Evolutionary conservation across 2,797 vertebrate genomes (phyloP).

Genomic region (Poeciliopsis paucimaculata): DNA sequence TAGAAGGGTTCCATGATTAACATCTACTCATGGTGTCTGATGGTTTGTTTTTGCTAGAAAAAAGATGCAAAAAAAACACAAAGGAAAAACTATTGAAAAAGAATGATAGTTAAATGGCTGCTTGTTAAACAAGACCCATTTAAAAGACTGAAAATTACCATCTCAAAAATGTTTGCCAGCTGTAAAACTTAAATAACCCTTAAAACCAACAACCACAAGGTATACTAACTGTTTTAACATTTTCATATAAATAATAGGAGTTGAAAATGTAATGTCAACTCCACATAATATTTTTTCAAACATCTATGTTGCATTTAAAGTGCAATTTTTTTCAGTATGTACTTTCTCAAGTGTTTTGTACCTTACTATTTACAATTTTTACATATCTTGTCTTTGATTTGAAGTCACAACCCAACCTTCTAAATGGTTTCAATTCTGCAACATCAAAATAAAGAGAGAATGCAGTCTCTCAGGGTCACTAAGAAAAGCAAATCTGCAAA

Average conservation of each 20-base stretch:
- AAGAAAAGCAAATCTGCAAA: neutral
- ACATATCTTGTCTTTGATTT: neutral
- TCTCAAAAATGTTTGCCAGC: neutral
- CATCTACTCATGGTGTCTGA: conserved; percentile 1
- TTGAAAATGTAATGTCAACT: no score
- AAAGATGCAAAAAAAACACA: neutral
- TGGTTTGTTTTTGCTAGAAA: neutral
- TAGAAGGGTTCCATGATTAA: neutral
- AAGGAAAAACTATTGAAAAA: neutral
- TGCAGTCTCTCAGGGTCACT: neutral
- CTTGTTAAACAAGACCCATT: conserved; percentile 6
- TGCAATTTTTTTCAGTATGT: neutral
- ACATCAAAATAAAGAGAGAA: neutral
- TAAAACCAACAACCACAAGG: neutral
- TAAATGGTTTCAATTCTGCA: neutral
- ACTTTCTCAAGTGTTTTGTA: neutral
- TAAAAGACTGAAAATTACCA: neutral
- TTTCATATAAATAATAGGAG: no score
- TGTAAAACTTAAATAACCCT: neutral
- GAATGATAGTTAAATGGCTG: conserved; percentile 14
- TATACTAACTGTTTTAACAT: neutral
- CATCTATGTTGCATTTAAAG: neutral
- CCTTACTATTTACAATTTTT: neutral
- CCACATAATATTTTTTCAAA: neutral
- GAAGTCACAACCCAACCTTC: neutral